Evolutionary conservation across 2,888 invertebrate species (phyloP).

Genomic region (Beris morrisii): DNA sequence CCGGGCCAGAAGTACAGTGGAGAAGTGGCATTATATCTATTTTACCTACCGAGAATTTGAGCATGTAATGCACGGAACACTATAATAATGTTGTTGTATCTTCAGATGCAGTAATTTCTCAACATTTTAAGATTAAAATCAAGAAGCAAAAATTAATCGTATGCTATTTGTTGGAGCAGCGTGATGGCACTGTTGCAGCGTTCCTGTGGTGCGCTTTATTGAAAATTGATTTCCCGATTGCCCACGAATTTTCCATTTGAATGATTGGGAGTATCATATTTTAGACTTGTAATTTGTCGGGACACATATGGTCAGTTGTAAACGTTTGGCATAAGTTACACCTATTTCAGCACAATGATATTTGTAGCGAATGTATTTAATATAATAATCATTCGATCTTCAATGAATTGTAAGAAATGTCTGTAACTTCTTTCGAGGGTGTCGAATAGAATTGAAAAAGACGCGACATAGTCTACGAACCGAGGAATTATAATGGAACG

Average conservation of each 20-base stretch:
- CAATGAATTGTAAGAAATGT: no score
- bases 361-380: no score
- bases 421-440: no score
- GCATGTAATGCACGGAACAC: background rate
- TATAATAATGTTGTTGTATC: conserved; percentile 10
- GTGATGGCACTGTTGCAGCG: conserved; percentile 43
- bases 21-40: background rate
- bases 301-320: conserved; percentile 11
- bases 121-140: conserved; percentile 42
- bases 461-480: no score
- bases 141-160: conserved; percentile 44
- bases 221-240: conserved; percentile 45
- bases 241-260: conserved; percentile 36
- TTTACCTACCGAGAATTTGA: background rate
- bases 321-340: no score
- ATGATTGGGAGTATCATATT: conserved; percentile 21
- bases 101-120: conserved; percentile 19
- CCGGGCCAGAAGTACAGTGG: background rate
- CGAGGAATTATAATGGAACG: no score
- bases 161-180: conserved; percentile 45
- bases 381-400: no score
- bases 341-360: no score
- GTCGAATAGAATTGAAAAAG: no score
- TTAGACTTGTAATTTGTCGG: conserved; percentile 10
- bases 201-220: conserved; percentile 44